These are phyloP conservation scores for Sipha flava DNA, from an alignment of 1,140 invertebrate species.

Conservation along the genomic window DNA sequence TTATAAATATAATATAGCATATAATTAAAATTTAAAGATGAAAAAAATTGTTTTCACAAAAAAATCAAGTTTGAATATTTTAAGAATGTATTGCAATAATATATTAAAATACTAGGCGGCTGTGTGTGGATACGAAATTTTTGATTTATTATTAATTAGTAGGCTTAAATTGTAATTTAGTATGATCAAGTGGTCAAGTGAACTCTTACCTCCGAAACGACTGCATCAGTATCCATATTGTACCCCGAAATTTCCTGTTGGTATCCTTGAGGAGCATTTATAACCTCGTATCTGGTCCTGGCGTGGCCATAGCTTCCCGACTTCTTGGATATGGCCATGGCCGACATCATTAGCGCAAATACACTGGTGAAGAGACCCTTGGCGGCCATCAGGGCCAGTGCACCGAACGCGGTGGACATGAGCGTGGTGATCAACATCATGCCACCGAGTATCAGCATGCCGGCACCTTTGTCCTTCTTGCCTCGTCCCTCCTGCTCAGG, in stretches of 20 bases:
- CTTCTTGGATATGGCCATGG: conserved; percentile 45
- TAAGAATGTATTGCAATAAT: too few species aligned
- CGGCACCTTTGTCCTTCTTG: conserved; percentile 36
- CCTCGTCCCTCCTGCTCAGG: background rate
- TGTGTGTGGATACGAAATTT: too few species aligned
- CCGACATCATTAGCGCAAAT: conserved; percentile 59
- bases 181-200: background rate
- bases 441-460: conserved; percentile 29
- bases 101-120: too few species aligned
- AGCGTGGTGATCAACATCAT: conserved; percentile 33
- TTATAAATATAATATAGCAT: too few species aligned
- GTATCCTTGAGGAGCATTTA: conserved; percentile 42
- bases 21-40: too few species aligned
- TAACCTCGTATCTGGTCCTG: conserved; percentile 39
- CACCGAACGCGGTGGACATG: conserved; percentile 40
- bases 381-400: conserved; percentile 62
- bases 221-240: background rate
- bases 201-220: background rate
- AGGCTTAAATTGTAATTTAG: background rate
- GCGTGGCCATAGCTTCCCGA: conserved; percentile 35
- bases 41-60: too few species aligned
- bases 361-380: conserved; percentile 74
- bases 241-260: background rate
- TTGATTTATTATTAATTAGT: too few species aligned
- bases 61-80: too few species aligned